Conservation (phyloP, 1,140 invertebrate species). For the Anoplolepis gracilipes region DNA sequence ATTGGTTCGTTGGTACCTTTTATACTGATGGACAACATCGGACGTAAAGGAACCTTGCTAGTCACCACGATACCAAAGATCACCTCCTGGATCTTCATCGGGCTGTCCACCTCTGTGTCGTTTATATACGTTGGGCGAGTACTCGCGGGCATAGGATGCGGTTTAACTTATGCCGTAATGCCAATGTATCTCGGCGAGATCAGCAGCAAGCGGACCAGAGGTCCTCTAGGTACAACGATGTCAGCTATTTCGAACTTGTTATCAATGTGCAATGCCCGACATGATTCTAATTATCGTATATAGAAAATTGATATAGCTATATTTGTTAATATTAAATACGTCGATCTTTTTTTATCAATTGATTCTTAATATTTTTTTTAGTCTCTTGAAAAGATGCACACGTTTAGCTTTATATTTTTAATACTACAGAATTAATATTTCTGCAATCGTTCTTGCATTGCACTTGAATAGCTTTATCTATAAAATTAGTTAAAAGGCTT, state of each 20-base stretch:
- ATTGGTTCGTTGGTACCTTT: slow-evolving; percentile 84
- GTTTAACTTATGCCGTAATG: slow-evolving; percentile 84
- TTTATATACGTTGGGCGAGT: slow-evolving; percentile 84
- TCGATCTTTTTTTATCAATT: neutral
- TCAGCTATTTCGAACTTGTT: slow-evolving; percentile 5
- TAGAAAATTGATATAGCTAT: neutral
- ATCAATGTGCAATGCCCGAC: neutral
- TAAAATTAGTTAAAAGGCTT: neutral
- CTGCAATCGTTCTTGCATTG: neutral
- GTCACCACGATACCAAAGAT: slow-evolving; percentile 86
- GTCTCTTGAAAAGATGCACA: neutral
- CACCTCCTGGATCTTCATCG: slow-evolving; percentile 86
- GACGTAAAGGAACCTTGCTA: slow-evolving; percentile 87
- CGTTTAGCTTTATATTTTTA: neutral
- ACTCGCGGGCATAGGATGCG: slow-evolving; percentile 84
- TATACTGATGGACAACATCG: slow-evolving; percentile 86
- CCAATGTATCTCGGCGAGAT: slow-evolving; percentile 89
- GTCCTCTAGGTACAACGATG: slow-evolving; percentile 82
- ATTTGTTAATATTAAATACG: neutral
- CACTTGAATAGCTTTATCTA: neutral
- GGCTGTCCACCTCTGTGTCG: slow-evolving; percentile 76
- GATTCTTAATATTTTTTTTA: neutral
- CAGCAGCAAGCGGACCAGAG: slow-evolving; percentile 87
- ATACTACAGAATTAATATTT: neutral
- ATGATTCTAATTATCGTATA: neutral